These are phyloP conservation scores for Linurgus olivaceus DNA, from an alignment of 2,797 vertebrate species.

Conservation along the genomic window DNA sequence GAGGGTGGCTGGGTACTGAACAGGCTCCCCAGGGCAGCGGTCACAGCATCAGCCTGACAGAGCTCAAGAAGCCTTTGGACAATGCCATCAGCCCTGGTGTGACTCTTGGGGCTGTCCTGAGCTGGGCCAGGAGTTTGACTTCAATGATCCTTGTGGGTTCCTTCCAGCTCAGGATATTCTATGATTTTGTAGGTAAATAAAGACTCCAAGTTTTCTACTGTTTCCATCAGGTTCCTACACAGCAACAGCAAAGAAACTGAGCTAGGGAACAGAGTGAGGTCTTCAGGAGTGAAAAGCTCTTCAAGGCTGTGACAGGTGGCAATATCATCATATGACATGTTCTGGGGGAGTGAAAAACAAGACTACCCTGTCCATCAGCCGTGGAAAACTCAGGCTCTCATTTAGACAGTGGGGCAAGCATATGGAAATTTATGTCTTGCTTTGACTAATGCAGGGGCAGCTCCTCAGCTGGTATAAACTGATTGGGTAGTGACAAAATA, in stretches of 20 bases:
- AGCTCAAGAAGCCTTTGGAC: background rate
- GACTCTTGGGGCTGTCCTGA: background rate
- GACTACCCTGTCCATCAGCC: background rate
- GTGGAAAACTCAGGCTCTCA: background rate
- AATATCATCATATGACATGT: background rate
- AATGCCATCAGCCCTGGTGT: rapidly evolving
- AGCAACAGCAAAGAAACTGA: background rate
- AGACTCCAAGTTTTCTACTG: background rate
- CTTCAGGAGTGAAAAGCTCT: background rate
- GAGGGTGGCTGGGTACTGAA: background rate
- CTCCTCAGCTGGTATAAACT: background rate
- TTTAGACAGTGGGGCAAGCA: background rate
- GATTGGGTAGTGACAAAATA: background rate
- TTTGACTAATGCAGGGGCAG: background rate
- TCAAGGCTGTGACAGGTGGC: background rate
- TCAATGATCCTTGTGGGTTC: background rate
- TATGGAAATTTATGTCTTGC: background rate
- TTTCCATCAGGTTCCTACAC: background rate
- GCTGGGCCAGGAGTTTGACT: rapidly evolving
- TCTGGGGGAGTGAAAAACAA: background rate
- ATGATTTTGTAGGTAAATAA: background rate
- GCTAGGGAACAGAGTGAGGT: background rate
- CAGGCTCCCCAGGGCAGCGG: background rate
- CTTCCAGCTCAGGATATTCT: background rate
- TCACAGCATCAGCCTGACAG: background rate